Conservation (phyloP, 1,140 invertebrate species). For the Hylaeus anthracinus region DNA sequence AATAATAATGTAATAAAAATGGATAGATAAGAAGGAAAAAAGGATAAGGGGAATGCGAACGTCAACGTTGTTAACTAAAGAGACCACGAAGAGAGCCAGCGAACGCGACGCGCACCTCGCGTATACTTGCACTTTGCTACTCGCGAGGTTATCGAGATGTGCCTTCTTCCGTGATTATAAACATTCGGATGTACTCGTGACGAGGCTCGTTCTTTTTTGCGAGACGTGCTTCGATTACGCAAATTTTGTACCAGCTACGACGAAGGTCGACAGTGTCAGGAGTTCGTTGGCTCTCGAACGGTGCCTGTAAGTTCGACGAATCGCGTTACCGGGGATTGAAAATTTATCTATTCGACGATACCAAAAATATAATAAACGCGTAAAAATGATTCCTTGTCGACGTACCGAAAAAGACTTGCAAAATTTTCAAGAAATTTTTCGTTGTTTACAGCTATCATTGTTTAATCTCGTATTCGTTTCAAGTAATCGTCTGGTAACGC, state of each 20-base stretch:
- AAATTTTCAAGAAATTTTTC: too few relatives aligned
- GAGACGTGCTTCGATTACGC: background rate
- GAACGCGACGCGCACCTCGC: background rate
- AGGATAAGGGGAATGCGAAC: too few relatives aligned
- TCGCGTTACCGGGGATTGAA: too few relatives aligned
- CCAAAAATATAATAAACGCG: too few relatives aligned
- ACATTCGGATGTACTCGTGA: background rate
- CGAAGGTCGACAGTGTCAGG: background rate
- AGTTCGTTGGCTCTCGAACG: background rate
- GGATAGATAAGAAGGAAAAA: too few relatives aligned
- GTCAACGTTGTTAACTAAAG: background rate
- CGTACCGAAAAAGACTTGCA: too few relatives aligned
- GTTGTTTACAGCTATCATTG: too few relatives aligned
- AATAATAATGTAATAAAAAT: too few relatives aligned
- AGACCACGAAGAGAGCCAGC: background rate
- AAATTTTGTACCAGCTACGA: background rate
- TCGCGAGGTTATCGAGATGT: constrained; percentile 12
- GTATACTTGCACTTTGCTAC: background rate
- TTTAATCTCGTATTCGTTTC: too few relatives aligned
- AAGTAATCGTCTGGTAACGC: background rate
- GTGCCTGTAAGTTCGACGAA: too few relatives aligned
- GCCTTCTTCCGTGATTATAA: constrained; percentile 10
- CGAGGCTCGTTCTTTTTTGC: background rate
- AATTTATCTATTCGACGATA: too few relatives aligned
- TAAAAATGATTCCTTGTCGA: too few relatives aligned